Percentiles rank a stretch among this genome's conserved stretches.
These are phyloP conservation scores for Lethrus apterus DNA, from an alignment of 1,140 invertebrate species.

Conservation along the genomic window DNA sequence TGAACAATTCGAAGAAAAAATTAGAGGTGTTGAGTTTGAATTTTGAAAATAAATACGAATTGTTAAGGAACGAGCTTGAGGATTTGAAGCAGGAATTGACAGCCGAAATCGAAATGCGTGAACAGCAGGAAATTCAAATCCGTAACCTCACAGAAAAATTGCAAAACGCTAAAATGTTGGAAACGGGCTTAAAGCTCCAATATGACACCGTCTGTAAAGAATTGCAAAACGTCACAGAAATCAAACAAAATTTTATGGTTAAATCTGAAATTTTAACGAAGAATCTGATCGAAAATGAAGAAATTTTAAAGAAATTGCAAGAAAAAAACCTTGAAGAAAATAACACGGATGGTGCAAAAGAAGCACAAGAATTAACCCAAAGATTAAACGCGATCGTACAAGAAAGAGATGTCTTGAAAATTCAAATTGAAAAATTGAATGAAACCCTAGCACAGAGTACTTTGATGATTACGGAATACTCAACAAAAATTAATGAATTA, in stretches of 20 bases:
- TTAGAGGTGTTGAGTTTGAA: constrained; percentile 31
- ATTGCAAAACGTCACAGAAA: constrained; percentile 19
- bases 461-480: not conserved
- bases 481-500: constrained; percentile 15
- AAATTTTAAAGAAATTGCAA: constrained; percentile 1
- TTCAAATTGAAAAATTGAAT: constrained; percentile 38
- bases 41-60: constrained; percentile 32
- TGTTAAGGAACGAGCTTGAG: constrained; percentile 30
- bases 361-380: not conserved
- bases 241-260: constrained; percentile 18
- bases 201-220: constrained; percentile 32
- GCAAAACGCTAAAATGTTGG: constrained; percentile 31
- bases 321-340: constrained; percentile 3
- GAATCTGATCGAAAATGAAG: no score
- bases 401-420: constrained; percentile 37
- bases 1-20: constrained; percentile 36
- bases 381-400: constrained; percentile 24
- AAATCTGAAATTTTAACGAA: constrained; percentile 4
- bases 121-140: constrained; percentile 25
- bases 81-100: constrained; percentile 27
- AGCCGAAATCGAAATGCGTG: constrained; percentile 25
- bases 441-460: not conserved
- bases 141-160: constrained; percentile 28
- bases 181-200: constrained; percentile 33
- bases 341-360: no score